A percentile compares a stretch with the other conserved stretches of the same genome.
Evolutionary conservation across 2,888 invertebrate genomes (phyloP).

Genomic region (Ditula angustiorana): DNA sequence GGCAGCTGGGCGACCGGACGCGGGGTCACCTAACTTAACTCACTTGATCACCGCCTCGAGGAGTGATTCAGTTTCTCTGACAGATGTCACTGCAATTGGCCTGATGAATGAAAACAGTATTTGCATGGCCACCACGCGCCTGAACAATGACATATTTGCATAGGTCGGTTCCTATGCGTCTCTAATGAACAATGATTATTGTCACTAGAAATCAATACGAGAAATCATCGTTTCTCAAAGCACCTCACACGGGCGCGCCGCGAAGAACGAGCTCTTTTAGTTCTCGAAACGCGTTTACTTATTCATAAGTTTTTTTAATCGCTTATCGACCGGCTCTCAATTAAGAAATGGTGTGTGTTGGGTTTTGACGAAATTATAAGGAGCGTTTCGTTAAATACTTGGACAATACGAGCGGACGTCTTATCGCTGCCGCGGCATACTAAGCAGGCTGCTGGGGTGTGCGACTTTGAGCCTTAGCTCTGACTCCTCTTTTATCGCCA

Average conservation of each 20-base stretch:
- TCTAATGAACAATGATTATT: constrained; percentile 77
- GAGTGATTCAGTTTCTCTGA: constrained; percentile 82
- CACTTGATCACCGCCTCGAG: constrained; percentile 76
- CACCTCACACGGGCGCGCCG: constrained; percentile 52
- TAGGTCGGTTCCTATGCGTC: constrained; percentile 65
- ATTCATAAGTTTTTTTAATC: constrained; percentile 41
- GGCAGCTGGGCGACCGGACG: constrained; percentile 74
- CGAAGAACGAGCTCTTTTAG: constrained; percentile 49
- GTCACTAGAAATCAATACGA: constrained; percentile 77
- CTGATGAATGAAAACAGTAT: constrained; percentile 79
- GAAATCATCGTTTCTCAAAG: constrained; percentile 77
- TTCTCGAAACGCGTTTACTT: constrained; percentile 52
- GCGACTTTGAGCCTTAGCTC: constrained; percentile 61
- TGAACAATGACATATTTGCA: constrained; percentile 78
- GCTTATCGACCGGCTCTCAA: constrained; percentile 51
- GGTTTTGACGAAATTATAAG: constrained; percentile 78
- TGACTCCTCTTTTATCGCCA: constrained; percentile 36
- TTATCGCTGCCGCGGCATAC: constrained; percentile 68
- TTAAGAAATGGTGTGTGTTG: constrained; percentile 63
- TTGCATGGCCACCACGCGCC: constrained; percentile 62
- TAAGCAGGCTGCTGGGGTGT: constrained; percentile 58
- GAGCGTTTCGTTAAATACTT: constrained; percentile 60
- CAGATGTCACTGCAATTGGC: constrained; percentile 82
- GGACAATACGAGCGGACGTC: constrained; percentile 70
- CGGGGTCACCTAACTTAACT: constrained; percentile 79